Evolutionary conservation across 35 echinoderm and acorn worm species (phyloP).

Genomic region (Apostichopus californicus): DNA sequence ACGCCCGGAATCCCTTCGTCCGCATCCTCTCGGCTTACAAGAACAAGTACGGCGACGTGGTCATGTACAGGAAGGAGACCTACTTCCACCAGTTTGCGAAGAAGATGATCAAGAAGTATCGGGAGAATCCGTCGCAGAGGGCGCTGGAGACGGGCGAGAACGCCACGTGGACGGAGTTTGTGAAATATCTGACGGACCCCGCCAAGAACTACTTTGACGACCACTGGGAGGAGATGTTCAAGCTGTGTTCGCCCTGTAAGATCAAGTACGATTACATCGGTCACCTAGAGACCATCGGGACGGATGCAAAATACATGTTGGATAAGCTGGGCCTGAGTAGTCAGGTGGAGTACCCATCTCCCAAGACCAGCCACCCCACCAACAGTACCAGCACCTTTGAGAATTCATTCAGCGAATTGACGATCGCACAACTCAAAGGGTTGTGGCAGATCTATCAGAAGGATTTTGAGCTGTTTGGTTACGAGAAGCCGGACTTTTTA

Average conservation of each 20-base stretch:
- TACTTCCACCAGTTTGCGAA: constrained; percentile 89
- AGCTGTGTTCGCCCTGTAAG: constrained; percentile 87
- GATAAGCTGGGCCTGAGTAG: constrained; percentile 56
- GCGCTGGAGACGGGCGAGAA: constrained; percentile 85
- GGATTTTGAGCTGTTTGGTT: constrained; percentile 90
- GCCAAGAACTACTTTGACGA: constrained; percentile 74
- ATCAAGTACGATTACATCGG: constrained; percentile 86
- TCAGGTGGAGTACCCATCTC: constrained; percentile 62
- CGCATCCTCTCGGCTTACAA: constrained; percentile 90
- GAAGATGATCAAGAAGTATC: constrained; percentile 90
- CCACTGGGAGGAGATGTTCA: constrained; percentile 93
- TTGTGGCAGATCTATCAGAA: constrained; percentile 77
- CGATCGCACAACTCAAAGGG: constrained; percentile 56
- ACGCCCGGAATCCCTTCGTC: constrained; percentile 84
- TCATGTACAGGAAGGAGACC: constrained; percentile 78
- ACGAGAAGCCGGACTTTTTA: constrained; percentile 73
- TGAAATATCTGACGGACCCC: constrained; percentile 78
- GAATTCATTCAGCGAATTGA: constrained; percentile 62
- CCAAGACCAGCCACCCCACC: constrained; percentile 82
- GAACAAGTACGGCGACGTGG: constrained; percentile 83
- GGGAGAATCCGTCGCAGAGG: constrained; percentile 65
- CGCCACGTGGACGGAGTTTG: constrained; percentile 88
- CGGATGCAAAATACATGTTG: constrained; percentile 85
- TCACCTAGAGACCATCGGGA: constrained; percentile 75
- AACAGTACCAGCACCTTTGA: constrained; percentile 82